Percentiles rank a stretch among this genome's conserved stretches.
These are phyloP conservation scores for Sphyrna mokarran DNA, from an alignment of 2,113 vertebrate genomes.

Conservation along the genomic window DNA sequence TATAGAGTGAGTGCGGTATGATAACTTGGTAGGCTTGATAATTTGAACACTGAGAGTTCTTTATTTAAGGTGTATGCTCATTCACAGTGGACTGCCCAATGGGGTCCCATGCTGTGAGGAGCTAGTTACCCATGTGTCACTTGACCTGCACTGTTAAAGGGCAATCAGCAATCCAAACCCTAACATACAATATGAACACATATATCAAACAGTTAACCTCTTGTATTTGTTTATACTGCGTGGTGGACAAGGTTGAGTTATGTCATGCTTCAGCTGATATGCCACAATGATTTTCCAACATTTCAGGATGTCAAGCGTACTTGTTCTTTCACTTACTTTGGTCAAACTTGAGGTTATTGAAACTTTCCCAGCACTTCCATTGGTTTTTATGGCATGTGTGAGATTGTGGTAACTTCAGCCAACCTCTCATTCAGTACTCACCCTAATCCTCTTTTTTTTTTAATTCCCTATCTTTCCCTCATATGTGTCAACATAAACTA, in stretches of 20 bases:
- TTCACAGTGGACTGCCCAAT: too few relatives aligned
- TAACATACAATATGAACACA: too few relatives aligned
- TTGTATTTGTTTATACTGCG: not conserved
- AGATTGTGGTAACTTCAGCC: not conserved
- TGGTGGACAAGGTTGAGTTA: not conserved
- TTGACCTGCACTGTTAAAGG: too few relatives aligned
- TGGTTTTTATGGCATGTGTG: not conserved
- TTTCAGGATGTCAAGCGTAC: not conserved
- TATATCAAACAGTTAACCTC: too few relatives aligned
- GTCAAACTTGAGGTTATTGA: not conserved
- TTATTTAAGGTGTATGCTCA: too few relatives aligned
- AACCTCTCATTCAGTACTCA: not conserved
- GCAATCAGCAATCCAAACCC: too few relatives aligned
- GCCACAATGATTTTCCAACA: not conserved
- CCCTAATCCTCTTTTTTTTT: not conserved
- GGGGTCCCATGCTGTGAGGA: too few relatives aligned
- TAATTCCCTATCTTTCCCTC: not conserved
- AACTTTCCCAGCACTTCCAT: not conserved
- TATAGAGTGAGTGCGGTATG: too few relatives aligned
- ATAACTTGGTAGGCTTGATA: too few relatives aligned
- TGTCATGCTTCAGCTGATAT: not conserved
- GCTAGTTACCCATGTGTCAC: too few relatives aligned
- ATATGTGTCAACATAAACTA: too few relatives aligned
- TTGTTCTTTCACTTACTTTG: not conserved
- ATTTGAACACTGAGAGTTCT: too few relatives aligned